Evolutionary conservation across 2,113 vertebrate genomes (phyloP), one percentile per base, ranked within the genome.

Genomic region (Scatophagus argus): DNA sequence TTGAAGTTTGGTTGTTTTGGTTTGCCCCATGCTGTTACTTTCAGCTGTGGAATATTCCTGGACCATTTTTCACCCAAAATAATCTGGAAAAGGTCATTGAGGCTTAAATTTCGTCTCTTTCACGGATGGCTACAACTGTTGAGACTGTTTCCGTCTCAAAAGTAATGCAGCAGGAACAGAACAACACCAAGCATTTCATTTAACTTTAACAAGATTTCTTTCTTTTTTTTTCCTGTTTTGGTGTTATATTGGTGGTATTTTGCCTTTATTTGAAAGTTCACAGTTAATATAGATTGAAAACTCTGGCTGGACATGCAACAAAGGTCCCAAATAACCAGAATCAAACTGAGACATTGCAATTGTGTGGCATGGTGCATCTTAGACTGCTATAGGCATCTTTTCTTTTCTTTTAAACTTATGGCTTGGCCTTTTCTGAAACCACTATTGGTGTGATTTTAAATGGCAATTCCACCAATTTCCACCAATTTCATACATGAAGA

Each of bases 1-100:
- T 87, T 90, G 89, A 85, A 83, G 54, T 83, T 85, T 58, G 52
- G 13, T 17, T 85, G 54, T 83, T 83, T 52, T 56, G 8, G 21
- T 44, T 59, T 36, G 23, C 44, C 5, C 32, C 43, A 46, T 62
- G 41, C 19, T 44, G 12, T 77, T 77, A 77, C 58, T 73, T 65
- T 58, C 32, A 72, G 34, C 72, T 61, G 38, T 46, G 27, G 19
- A 68, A 81, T 47, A 46, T 86, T 62, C 69, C 16, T 27, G 2
- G 32, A 16, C 31, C 38, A 6, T 78, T 77, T 77, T 59, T 49
- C 39, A 44, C 65, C 51, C n/a, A 54, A 66, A 65, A 73, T 51
- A 25, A 75, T 70, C 29, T 9, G 61, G 62, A 75, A 78, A 78
- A 75, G 17, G 54, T 61, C 52, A 76, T 16, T 25, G 38, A 74